Evolutionary conservation across 2,797 vertebrate species (phyloP).

Genomic region (Onychomys arenicola): DNA sequence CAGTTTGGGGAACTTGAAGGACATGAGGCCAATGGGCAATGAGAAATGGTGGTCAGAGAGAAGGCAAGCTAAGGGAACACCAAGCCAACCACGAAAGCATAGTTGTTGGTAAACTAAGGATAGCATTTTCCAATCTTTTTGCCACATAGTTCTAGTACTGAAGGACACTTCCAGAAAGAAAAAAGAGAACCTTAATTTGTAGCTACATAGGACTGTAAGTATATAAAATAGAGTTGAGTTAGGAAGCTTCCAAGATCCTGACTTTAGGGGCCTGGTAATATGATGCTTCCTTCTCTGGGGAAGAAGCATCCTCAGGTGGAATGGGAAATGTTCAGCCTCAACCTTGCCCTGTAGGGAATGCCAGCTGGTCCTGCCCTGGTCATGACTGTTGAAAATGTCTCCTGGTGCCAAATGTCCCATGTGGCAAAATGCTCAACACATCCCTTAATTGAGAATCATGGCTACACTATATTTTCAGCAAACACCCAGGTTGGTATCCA

Average conservation of each 20-base stretch:
- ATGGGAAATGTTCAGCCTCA: neutral
- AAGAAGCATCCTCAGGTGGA: too few species aligned
- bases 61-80: neutral
- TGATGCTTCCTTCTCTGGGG: neutral
- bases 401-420: neutral
- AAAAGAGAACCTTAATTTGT: neutral
- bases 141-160: neutral
- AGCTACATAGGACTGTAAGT: neutral
- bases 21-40: neutral
- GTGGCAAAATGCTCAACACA: neutral
- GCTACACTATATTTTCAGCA: fast-evolving
- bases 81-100: fast-evolving
- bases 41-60: neutral
- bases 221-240: neutral
- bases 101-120: neutral
- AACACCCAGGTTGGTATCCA: neutral
- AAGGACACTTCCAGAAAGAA: neutral
- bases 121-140: neutral
- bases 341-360: neutral
- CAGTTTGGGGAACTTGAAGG: neutral
- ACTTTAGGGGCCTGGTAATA: neutral
- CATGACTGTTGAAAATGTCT: neutral
- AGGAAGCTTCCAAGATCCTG: neutral
- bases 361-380: neutral
- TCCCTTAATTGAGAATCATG: neutral